A percentile compares a stretch with the other conserved stretches of the same genome.
These are phyloP conservation scores for Drosophila arawakana DNA, from an alignment of 1,140 invertebrate species.

Conservation along the genomic window DNA sequence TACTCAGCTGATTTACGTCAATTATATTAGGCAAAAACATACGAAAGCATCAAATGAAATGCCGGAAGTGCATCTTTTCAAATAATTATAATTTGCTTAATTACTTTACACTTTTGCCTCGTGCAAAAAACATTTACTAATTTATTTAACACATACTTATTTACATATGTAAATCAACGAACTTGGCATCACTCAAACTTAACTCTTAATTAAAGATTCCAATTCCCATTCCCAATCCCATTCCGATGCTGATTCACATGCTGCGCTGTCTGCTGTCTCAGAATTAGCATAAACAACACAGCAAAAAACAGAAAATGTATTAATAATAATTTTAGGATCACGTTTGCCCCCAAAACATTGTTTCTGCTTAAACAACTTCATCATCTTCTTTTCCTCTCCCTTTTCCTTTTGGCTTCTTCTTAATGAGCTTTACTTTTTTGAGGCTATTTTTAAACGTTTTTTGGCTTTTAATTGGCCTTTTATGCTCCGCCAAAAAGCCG, in stretches of 20 bases:
- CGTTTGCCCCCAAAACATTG: conserved; percentile 64
- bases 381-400: background rate
- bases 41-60: conserved; percentile 41
- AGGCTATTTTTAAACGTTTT: conserved; percentile 46
- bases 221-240: background rate
- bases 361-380: conserved; percentile 17
- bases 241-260: conserved; percentile 52
- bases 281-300: conserved; percentile 54
- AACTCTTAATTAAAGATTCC: conserved; percentile 3
- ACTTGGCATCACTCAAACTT: conserved; percentile 24
- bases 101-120: conserved; percentile 22
- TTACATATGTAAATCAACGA: conserved; percentile 50
- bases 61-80: conserved; percentile 66
- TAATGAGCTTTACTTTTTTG: conserved; percentile 31
- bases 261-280: conserved; percentile 19
- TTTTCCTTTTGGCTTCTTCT: conserved; percentile 15
- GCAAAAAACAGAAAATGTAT: too few relatives aligned
- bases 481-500: conserved; percentile 33
- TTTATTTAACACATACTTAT: conserved; percentile 11
- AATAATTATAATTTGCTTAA: conserved; percentile 24
- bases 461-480: conserved; percentile 42
- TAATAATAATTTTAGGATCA: conserved; percentile 64
- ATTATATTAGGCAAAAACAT: conserved; percentile 11
- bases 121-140: conserved; percentile 20
- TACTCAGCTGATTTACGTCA: background rate